Base-by-base conservation (phyloP, 2,888 invertebrate species). In the Tinea pellionella region DNA sequence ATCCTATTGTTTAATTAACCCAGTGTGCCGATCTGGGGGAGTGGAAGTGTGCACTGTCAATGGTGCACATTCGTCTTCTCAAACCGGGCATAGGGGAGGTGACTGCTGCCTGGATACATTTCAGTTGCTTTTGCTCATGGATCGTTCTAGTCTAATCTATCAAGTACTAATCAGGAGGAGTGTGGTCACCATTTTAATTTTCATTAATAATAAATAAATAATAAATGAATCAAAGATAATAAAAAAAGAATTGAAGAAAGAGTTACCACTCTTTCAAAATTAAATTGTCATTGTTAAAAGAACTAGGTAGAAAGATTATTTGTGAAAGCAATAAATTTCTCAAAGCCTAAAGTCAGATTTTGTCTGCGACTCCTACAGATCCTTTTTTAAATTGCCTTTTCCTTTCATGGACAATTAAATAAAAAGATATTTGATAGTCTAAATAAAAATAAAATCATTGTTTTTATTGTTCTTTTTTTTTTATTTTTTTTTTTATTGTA, bases 321-420 rank as follows among this genome's bases (percentile, higher is more conserved):
- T 74, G 74, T 67, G 70, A 73, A 69, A 62, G 73, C 73, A 67
- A 76, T 77, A 77, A 77, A 78, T 77, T 73, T 71, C 68, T 71
- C 68, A 66, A 71, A 71, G 73, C 69, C 69, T 67, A 67, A 65
- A 64, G 61, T 65, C 63, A 65, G 65, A 65, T 63, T 55, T 66
- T 60, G 62, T 64, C 66, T 66, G 62, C 63, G 65, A 61, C 63
- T 63, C 64, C 60, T 64, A 42, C 61, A 64, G 66, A 71, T 69
- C 68, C 65, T 66, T 64, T 57, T 59, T 70, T 64, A 72, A 75
- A 76, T 73, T 73, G 71, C 68, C 67, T 75, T 73, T 71, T 73
- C 63, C 68, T 68, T 73, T 74, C 64, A 69, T 73, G 67, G 69
- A 67, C 70, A 74, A 75, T 77, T 77, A 72, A 70, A 68, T 70